Conservation (phyloP, 2,797 vertebrate genomes). For the Rhadinocentrus ornatus region DNA sequence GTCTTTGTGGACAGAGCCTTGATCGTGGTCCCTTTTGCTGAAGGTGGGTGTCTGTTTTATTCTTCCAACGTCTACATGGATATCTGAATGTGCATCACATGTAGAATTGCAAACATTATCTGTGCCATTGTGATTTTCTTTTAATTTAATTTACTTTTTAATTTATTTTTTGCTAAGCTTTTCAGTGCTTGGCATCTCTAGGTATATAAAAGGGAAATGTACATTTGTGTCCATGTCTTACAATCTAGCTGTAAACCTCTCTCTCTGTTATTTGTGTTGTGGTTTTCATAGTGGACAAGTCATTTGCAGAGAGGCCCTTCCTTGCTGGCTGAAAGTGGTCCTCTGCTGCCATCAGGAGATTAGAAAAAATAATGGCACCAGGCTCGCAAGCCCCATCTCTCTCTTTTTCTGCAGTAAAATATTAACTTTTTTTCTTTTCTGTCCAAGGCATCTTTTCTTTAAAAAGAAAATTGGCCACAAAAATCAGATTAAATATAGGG, state of each 20-base stretch:
- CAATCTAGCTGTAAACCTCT: conserved; percentile 91
- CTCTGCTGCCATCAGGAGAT: conserved; percentile 97
- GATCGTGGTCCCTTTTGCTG: conserved; percentile 98
- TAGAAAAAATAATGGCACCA: conserved; percentile 97
- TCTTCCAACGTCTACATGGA: conserved; percentile 16
- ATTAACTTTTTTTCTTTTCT: conserved; percentile 89
- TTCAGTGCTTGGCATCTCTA: conserved; percentile 63
- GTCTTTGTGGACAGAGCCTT: conserved; percentile 99
- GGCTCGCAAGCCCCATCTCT: conserved; percentile 90
- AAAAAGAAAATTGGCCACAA: conserved; percentile 25
- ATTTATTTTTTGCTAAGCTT: conserved; percentile 54
- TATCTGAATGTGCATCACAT: conserved; percentile 47
- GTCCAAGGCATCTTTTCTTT: conserved; percentile 86
- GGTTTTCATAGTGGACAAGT: conserved; percentile 99
- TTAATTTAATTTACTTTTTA: conserved; percentile 5
- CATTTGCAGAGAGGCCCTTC: conserved; percentile 98
- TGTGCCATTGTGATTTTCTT: conserved; percentile 52
- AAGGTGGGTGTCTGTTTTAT: conserved; percentile 92
- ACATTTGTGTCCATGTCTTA: conserved; percentile 81
- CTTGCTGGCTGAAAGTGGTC: conserved; percentile 98
- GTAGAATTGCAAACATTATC: conserved; percentile 51
- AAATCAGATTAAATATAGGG: conserved; percentile 37
- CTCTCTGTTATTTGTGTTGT: conserved; percentile 99
- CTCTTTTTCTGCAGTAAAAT: conserved; percentile 94
- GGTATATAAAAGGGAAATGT: conserved; percentile 71